A percentile compares a stretch with the other conserved stretches of the same genome.
Evolutionary conservation across 2,113 vertebrate species (phyloP).

Genomic region (Toxotes chatareus): DNA sequence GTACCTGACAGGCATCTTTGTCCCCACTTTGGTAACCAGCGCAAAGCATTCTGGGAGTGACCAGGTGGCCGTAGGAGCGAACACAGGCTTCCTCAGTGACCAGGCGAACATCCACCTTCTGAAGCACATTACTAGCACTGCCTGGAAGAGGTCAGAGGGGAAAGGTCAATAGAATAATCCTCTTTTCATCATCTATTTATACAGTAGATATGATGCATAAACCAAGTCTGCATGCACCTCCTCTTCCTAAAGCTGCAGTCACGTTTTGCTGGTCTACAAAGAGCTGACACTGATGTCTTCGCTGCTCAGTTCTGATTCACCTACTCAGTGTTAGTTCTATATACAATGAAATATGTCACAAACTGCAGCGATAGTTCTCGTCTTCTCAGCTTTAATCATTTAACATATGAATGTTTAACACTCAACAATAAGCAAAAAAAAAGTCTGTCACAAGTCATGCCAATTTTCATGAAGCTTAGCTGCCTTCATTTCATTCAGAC

Average conservation of each 20-base stretch:
- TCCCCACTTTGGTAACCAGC: slow-evolving; percentile 90
- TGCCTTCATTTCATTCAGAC: background rate
- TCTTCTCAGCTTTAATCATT: too few species aligned
- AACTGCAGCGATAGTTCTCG: too few species aligned
- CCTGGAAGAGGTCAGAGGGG: slow-evolving; percentile 77
- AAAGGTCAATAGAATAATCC: background rate
- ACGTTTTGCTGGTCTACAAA: too few species aligned
- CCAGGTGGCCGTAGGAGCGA: slow-evolving; percentile 87
- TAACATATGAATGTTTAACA: too few species aligned
- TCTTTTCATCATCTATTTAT: background rate
- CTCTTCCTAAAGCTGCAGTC: too few species aligned
- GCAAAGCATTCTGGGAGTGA: slow-evolving; percentile 95
- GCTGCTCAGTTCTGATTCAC: too few species aligned
- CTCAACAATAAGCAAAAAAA: too few species aligned
- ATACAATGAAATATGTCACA: too few species aligned
- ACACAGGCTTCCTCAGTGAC: slow-evolving; percentile 90
- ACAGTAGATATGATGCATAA: background rate
- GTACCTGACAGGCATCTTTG: slow-evolving; percentile 95
- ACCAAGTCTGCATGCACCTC: background rate
- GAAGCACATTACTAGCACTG: slow-evolving; percentile 85
- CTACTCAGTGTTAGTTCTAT: too few species aligned
- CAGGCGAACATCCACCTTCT: slow-evolving; percentile 90
- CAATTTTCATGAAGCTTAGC: too few species aligned
- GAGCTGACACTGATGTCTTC: too few species aligned
- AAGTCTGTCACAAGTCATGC: too few species aligned